Percentiles rank a stretch among this genome's conserved stretches.
Conservation (phyloP, 2,797 vertebrate species). For the Simalia tracyae region DNA sequence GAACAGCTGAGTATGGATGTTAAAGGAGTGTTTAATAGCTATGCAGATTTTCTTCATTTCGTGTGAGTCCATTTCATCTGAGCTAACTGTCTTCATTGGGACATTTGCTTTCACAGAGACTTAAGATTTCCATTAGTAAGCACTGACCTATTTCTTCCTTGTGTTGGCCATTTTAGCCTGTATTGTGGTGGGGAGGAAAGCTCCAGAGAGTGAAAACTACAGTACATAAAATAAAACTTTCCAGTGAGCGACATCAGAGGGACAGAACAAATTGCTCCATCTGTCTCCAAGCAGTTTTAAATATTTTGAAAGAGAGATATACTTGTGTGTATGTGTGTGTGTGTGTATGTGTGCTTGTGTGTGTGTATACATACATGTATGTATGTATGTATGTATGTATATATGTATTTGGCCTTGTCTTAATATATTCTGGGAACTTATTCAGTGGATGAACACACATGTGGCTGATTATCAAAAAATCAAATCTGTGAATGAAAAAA, state of each 20-base stretch:
- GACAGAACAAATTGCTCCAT: neutral
- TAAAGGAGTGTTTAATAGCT: too few species aligned
- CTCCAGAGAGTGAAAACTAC: neutral
- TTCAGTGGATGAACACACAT: too few species aligned
- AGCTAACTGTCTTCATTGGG: neutral
- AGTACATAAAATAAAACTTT: conserved; percentile 23
- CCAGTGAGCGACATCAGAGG: conserved; percentile 3
- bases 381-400: too few species aligned
- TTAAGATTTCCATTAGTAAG: conserved; percentile 16
- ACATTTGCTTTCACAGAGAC: neutral
- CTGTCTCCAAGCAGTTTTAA: conserved; percentile 2
- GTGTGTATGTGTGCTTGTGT: too few species aligned
- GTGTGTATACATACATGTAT: too few species aligned
- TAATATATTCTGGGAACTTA: neutral
- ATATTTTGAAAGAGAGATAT: neutral
- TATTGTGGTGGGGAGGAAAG: neutral
- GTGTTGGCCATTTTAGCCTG: conserved; percentile 6
- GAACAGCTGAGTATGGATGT: too few species aligned
- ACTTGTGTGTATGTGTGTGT: neutral
- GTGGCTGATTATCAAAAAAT: too few species aligned
- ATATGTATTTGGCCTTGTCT: neutral
- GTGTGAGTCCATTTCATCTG: neutral
- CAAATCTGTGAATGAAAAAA: neutral
- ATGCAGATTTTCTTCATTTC: neutral
- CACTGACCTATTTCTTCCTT: neutral